These are phyloP conservation scores for Scaptomyza montana DNA, from an alignment of 1,140 invertebrate species.

Conservation along the genomic window DNA sequence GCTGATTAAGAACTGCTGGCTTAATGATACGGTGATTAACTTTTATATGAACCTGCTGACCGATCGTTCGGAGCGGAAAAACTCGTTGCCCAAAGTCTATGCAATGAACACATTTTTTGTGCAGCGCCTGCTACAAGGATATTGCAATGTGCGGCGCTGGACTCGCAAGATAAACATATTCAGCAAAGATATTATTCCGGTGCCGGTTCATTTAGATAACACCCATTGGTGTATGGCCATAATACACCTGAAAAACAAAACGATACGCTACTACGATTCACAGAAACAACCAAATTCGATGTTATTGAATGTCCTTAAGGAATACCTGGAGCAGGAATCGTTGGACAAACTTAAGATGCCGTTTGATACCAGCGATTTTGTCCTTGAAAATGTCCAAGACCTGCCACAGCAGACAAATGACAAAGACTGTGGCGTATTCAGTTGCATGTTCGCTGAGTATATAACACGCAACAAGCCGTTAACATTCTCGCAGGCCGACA, in stretches of 20 bases:
- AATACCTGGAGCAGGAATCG: slow-evolving; percentile 93
- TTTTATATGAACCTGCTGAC: slow-evolving; percentile 81
- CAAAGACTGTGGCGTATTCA: slow-evolving; percentile 99
- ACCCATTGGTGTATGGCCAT: slow-evolving; percentile 98
- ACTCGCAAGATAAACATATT: slow-evolving; percentile 89
- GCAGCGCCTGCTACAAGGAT: slow-evolving; percentile 90
- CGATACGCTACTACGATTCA: slow-evolving; percentile 95
- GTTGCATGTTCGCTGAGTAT: slow-evolving; percentile 98
- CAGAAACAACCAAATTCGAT: slow-evolving; percentile 92
- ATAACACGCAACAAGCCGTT: slow-evolving; percentile 91
- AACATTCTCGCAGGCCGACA: slow-evolving; percentile 92
- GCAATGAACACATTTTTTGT: slow-evolving; percentile 99
- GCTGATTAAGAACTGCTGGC: slow-evolving; percentile 92
- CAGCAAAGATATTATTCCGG: slow-evolving; percentile 78
- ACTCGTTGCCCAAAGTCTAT: slow-evolving; percentile 84
- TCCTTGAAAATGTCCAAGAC: slow-evolving; percentile 86
- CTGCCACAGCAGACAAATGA: slow-evolving; percentile 98
- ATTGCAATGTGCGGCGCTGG: slow-evolving; percentile 92
- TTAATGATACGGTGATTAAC: slow-evolving; percentile 96
- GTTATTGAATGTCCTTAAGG: slow-evolving; percentile 88
- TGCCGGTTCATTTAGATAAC: slow-evolving; percentile 96
- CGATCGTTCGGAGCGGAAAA: slow-evolving; percentile 89
- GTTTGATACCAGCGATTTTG: slow-evolving; percentile 89
- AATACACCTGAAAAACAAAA: slow-evolving; percentile 92
- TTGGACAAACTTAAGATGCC: slow-evolving; percentile 92